A percentile compares a stretch with the other conserved stretches of the same genome.
phyloP scores from a whole-genome alignment of 2,797 vertebrate species.

The Crocidura indochinensis region DNA sequence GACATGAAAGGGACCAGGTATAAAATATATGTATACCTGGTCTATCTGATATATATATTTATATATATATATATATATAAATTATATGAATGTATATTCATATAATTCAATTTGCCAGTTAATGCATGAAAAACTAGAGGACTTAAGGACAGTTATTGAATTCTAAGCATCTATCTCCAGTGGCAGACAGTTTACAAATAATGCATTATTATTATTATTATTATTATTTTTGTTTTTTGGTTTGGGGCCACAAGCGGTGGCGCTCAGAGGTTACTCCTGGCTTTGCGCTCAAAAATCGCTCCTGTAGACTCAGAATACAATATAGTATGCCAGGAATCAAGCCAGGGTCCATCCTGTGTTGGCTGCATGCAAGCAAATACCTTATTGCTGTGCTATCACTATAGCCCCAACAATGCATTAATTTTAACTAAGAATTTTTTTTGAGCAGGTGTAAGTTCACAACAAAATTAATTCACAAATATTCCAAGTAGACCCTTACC shows the following conservation, averaged over 20 bases:
- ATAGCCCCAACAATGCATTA: too few relatives aligned
- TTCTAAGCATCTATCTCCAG: background rate
- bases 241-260: too few relatives aligned
- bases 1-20: slow-evolving; percentile 1
- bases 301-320: too few relatives aligned
- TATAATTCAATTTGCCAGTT: background rate
- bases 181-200: background rate
- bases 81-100: background rate
- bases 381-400: too few relatives aligned
- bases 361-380: too few relatives aligned
- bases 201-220: too few relatives aligned
- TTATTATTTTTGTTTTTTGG: too few relatives aligned
- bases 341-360: too few relatives aligned
- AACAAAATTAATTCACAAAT: background rate
- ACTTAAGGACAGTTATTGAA: background rate
- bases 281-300: too few relatives aligned
- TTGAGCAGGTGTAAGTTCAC: background rate
- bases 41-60: background rate
- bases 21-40: too few relatives aligned
- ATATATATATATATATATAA: background rate
- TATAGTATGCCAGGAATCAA: too few relatives aligned
- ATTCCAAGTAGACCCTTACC: rapidly evolving
- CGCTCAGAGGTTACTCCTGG: too few relatives aligned
- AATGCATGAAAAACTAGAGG: background rate
- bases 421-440: background rate